Evolutionary conservation across 2,888 invertebrate genomes (phyloP).

Genomic region (Synanthedon myopaeformis): DNA sequence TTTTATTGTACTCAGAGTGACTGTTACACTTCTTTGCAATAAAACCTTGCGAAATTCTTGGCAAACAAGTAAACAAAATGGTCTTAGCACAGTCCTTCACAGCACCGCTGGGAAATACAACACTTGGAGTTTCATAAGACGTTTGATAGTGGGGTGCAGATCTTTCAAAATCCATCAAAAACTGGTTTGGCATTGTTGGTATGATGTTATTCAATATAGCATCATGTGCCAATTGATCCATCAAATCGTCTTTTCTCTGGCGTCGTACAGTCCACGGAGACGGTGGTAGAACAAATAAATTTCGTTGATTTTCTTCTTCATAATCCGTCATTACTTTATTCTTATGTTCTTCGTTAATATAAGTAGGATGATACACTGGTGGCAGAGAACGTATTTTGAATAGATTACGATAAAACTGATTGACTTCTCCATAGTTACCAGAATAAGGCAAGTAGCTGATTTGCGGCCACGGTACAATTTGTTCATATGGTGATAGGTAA

Average conservation of each 20-base stretch:
- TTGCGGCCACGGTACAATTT: too few species aligned
- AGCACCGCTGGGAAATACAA: slow-evolving; percentile 1
- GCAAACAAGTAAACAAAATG: slow-evolving; percentile 31
- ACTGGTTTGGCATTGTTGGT: slow-evolving; percentile 44
- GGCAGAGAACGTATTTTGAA: too few species aligned
- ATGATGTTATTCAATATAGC: slow-evolving; percentile 45
- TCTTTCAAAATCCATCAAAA: slow-evolving; percentile 8
- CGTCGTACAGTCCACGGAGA: not conserved
- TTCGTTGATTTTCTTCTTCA: too few species aligned
- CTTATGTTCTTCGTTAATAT: too few species aligned
- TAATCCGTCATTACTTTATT: too few species aligned
- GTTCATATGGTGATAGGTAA: too few species aligned
- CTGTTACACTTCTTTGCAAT: not conserved
- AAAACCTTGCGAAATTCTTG: slow-evolving; percentile 23
- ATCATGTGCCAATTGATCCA: slow-evolving; percentile 35
- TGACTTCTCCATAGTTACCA: too few species aligned
- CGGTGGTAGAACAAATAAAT: too few species aligned
- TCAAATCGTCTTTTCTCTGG: slow-evolving; percentile 20
- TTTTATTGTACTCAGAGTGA: too few species aligned
- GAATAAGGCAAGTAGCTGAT: too few species aligned
- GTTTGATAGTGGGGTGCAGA: not conserved
- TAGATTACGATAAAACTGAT: too few species aligned
- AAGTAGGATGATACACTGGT: too few species aligned
- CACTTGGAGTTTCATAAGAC: not conserved
- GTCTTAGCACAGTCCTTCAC: slow-evolving; percentile 25